These are phyloP conservation scores for Adrianichthys oophorus DNA, from an alignment of 2,797 vertebrate genomes.

Conservation along the genomic window DNA sequence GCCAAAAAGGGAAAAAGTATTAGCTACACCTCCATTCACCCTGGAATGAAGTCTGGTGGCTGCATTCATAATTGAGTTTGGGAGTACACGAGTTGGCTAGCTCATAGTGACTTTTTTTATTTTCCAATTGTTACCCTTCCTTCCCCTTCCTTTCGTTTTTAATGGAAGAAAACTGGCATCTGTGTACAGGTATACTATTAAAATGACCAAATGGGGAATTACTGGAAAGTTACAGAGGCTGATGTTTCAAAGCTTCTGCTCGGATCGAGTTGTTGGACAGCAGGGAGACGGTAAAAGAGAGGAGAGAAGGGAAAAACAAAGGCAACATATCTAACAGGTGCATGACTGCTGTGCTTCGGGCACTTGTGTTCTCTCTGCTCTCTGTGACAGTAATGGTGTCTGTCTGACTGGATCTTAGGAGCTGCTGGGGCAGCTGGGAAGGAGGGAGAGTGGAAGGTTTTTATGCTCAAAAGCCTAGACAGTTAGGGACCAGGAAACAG, in stretches of 20 bases:
- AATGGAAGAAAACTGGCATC: constrained; percentile 19
- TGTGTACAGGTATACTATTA: constrained; percentile 15
- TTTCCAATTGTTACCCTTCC: constrained; percentile 63
- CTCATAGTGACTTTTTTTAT: constrained; percentile 67
- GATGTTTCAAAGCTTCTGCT: constrained; percentile 56
- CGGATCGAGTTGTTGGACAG: constrained; percentile 38
- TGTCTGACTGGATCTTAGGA: constrained; percentile 38
- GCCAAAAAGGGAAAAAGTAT: constrained; percentile 55
- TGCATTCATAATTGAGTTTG: constrained; percentile 74
- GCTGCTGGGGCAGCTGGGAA: constrained; percentile 39
- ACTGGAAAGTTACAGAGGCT: constrained; percentile 57
- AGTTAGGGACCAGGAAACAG: constrained; percentile 27
- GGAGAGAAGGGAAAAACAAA: constrained; percentile 41
- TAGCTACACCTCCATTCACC: constrained; percentile 35
- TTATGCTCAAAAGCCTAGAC: constrained; percentile 43
- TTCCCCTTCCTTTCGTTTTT: constrained; percentile 25
- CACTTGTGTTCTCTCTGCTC: constrained; percentile 54
- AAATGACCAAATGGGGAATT: constrained; percentile 34
- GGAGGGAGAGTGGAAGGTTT: constrained; percentile 19
- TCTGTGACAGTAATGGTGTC: constrained; percentile 61
- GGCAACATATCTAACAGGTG: constrained; percentile 64
- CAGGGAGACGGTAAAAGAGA: constrained; percentile 26
- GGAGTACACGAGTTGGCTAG: constrained; percentile 74
- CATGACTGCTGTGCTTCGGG: constrained; percentile 57
- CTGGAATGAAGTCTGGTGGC: constrained; percentile 55